Base-by-base conservation (phyloP, 2,113 vertebrate species). In the Scortum barcoo region DNA sequence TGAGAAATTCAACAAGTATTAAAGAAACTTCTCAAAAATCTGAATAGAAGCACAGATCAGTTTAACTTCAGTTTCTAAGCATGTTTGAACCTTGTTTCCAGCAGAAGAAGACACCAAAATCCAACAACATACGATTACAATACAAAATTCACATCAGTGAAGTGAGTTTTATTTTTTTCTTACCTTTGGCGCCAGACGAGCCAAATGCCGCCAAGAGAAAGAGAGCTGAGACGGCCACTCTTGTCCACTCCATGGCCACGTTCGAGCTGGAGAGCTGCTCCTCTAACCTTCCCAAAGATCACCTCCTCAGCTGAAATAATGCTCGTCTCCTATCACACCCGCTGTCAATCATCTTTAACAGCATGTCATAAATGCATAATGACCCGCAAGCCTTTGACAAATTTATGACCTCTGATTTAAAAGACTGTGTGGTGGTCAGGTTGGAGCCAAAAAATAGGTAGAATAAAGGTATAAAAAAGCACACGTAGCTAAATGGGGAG, bases 101-200 rank as follows among this genome's bases (percentile, higher is more conserved):
- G 4, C 3, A 33, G 7, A 36, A 36, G 6, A 48, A 51, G 6
- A 50, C 26, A 19, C 7, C 5, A 4, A 50, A 36, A 6, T 22
- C 30, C 9, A 12, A 17, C 7, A 57, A 57, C 2, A 24, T n/a
- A 11, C 3, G 24, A 56, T 22, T 33, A 20, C 22, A 14, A 30
- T 17, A 30, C 24, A 57, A 0, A 2, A 38, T 10, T n/a, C 24
- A 33, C 17, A 14, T 20, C 4, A 0, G 16, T 30, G 3, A 58
- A 44, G 24, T 73, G 1, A 12, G 0, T 28, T 3, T 28, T 73
- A 5, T 63, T 11, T 44, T 14, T 13, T 1, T 57, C 82, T 80
- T 86, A 93, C 91, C 91, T 85, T 87, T 91, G 81, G 85, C 86
- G 7, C 10, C 12, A 10, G 84, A 78, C 2, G 16, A 83, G 28